phyloP scores from a whole-genome alignment of 2,888 invertebrate species.

The Tolmerus cingulatus region DNA sequence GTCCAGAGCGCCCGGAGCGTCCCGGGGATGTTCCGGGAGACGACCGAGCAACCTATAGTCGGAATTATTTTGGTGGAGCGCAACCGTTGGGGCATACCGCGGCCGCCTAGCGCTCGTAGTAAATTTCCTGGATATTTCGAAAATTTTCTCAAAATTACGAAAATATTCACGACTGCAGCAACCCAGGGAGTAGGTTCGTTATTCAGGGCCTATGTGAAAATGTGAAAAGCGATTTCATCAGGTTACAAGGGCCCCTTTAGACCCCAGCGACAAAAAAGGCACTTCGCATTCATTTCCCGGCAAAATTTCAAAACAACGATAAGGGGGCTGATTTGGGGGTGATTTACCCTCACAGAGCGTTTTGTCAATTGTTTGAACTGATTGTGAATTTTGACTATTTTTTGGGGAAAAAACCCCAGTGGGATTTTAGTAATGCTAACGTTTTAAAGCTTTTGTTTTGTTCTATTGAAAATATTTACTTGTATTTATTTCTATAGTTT shows the following conservation, averaged over 20 bases:
- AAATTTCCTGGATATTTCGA: background rate
- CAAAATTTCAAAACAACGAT: background rate
- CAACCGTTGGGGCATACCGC: background rate
- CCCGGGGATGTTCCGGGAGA: background rate
- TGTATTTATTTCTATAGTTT: background rate
- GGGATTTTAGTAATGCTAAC: background rate
- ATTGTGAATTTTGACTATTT: background rate
- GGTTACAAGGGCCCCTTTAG: background rate
- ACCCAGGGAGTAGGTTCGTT: background rate
- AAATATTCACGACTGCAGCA: background rate
- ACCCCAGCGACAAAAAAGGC: background rate
- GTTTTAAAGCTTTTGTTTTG: background rate
- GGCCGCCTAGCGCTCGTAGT: background rate
- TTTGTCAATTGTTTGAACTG: background rate
- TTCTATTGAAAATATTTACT: background rate
- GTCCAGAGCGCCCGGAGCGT: background rate
- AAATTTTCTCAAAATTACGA: background rate
- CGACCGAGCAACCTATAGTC: background rate
- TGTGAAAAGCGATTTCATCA: background rate
- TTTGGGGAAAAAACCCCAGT: background rate
- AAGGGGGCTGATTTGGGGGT: background rate
- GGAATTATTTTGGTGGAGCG: background rate
- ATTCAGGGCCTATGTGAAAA: background rate
- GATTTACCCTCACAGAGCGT: background rate
- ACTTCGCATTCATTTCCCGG: background rate